Conservation (phyloP, 1,140 invertebrate species). For the Sycophaga agraensis region DNA sequence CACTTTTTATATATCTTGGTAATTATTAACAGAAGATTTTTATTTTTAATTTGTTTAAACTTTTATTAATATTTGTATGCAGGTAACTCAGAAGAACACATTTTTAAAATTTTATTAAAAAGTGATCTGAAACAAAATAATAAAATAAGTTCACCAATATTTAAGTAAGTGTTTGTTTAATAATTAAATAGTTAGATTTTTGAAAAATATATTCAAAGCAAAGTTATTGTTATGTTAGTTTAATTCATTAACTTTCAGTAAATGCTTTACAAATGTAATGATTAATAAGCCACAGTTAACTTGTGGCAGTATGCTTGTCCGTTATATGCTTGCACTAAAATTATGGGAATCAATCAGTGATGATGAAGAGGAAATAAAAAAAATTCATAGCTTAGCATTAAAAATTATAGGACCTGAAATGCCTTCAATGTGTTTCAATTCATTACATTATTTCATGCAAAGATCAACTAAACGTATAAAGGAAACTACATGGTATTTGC, state of each 20-base stretch:
- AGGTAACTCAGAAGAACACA: constrained; percentile 50
- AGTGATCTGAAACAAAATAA: constrained; percentile 38
- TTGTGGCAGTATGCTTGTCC: constrained; percentile 39
- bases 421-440: constrained; percentile 37
- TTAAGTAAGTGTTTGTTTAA: constrained; percentile 47
- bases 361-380: constrained; percentile 35
- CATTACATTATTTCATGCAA: constrained; percentile 38
- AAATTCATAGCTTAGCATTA: constrained; percentile 42
- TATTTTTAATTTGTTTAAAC: constrained; percentile 2
- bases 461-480: constrained; percentile 33
- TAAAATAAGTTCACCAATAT: constrained; percentile 42
- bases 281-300: constrained; percentile 32
- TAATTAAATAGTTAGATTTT: constrained; percentile 4
- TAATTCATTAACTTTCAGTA: constrained; percentile 42
- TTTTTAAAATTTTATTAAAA: constrained; percentile 46
- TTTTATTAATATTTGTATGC: constrained; percentile 16
- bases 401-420: constrained; percentile 39
- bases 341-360: constrained; percentile 44
- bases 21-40: constrained; percentile 14
- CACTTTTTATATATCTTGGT: constrained; percentile 48
- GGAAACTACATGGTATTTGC: constrained; percentile 40
- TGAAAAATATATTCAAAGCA: constrained; percentile 1
- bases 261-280: constrained; percentile 38
- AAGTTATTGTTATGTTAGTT: no score
- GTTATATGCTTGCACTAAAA: constrained; percentile 48